Evolutionary conservation across 2,888 invertebrate species (phyloP), one percentile per base, ranked within the genome.

Genomic region (Drosophila monieri): DNA sequence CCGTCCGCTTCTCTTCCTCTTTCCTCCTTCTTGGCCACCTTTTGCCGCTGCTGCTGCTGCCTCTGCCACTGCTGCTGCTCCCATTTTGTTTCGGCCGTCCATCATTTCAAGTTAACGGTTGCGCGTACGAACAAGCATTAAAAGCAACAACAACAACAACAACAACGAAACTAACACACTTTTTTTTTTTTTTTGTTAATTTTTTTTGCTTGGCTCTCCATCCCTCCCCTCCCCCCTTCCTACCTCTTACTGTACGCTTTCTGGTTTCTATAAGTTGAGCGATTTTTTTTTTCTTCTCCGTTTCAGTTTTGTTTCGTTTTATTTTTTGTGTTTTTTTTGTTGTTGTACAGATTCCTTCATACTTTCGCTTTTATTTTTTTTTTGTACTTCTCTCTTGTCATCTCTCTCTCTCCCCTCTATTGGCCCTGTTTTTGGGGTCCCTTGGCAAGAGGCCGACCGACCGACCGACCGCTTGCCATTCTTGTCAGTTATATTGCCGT

Each of bases 321-420:
- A 47, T 54, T 72, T 61, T 54, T 64, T 72, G 18, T 18, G 18
- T 18, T 51, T 67, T 61, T 46, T 52, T 72, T 61, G 52, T 64
- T 72, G 41, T 61, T 78, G 64, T 72, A 68, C 70, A 70, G 73
- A 84, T 86, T 85, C 83, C 83, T 72, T 69, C 66, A 68, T 85
- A 87, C 85, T 81, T 81, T 81, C 88, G 88, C 83, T 85, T 88
- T 80, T 81, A 64, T 56, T 66, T 39, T 35, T 35, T 56, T 66
- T 39, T 65, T 35, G 35, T 12, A 35, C 14, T 14, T 15, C 8
- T 43, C 15, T 37, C 30, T 18, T 25, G n/a, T n/a, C n/a, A n/a
- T n/a, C n/a, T n/a, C n/a, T 15, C 8, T 43, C 15, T 37, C 30
- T 18, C 21, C 23, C 6, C 21, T 15, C 37, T 39, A n/a, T 15